Evolutionary conservation across 2,797 vertebrate species (phyloP).

Genomic region (Masticophis lateralis): DNA sequence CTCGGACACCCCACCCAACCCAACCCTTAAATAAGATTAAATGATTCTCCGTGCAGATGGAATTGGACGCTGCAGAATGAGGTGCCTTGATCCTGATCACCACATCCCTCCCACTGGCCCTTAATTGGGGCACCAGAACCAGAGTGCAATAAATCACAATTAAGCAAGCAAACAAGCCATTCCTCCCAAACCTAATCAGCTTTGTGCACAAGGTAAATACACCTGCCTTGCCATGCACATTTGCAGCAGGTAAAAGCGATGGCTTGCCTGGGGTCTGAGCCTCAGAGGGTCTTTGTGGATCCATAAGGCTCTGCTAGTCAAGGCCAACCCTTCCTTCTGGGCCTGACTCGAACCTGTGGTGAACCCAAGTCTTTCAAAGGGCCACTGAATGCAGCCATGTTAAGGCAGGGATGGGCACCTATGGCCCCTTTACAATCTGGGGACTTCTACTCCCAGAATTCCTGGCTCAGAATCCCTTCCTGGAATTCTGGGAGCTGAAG

Average conservation of each 20-base stretch:
- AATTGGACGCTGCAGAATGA: background rate
- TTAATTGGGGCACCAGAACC: background rate
- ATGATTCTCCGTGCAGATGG: background rate
- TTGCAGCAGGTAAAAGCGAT: background rate
- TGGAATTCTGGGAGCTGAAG: background rate
- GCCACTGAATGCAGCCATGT: background rate
- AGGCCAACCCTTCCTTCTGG: background rate
- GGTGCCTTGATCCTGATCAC: background rate
- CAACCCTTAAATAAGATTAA: background rate
- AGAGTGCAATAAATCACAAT: background rate
- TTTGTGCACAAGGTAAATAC: background rate
- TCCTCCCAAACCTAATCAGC: background rate
- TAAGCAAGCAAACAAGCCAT: background rate
- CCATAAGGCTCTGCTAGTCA: no score
- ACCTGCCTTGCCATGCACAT: background rate
- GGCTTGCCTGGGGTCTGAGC: no score
- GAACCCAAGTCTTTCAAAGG: background rate
- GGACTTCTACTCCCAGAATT: background rate
- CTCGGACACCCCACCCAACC: background rate
- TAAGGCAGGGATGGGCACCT: background rate
- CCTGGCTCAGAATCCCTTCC: background rate
- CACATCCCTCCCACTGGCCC: background rate
- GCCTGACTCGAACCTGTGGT: no score
- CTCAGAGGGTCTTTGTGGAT: background rate
- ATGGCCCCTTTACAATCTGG: background rate